Conservation (phyloP, 23 tunicate genomes). For the Aplidium turbinatum region DNA sequence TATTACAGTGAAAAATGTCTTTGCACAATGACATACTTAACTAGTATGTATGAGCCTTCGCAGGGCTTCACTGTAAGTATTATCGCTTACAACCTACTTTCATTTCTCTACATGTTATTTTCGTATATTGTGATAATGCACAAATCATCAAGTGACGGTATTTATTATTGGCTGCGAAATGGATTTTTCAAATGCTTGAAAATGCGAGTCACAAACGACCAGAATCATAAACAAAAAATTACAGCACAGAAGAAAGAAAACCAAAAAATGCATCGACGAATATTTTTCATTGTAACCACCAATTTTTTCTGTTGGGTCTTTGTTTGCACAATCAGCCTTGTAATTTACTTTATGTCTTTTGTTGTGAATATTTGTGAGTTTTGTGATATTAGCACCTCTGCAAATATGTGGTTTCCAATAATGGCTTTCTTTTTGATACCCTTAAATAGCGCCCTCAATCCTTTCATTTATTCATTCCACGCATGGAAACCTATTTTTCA, state of each 20-base stretch:
- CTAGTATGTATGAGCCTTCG: neutral
- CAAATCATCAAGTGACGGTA: too few species aligned
- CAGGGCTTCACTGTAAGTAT: neutral
- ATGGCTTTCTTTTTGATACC: neutral
- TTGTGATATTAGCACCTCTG: neutral
- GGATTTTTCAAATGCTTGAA: neutral
- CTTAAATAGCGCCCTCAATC: conserved; percentile 7
- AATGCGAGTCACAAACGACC: neutral
- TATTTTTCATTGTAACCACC: neutral
- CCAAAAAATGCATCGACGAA: neutral
- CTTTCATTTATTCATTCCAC: neutral
- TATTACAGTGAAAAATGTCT: neutral
- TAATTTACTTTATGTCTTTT: neutral
- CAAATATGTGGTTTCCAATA: neutral
- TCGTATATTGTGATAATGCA: neutral
- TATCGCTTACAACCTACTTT: neutral
- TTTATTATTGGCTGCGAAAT: too few species aligned
- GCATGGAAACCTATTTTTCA: neutral
- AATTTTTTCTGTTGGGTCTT: conserved; percentile 12
- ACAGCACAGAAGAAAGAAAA: conserved; percentile 12
- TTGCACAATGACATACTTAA: neutral
- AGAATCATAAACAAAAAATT: neutral
- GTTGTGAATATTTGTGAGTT: neutral
- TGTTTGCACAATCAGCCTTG: neutral
- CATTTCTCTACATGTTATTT: neutral